Percentiles rank a stretch among this genome's conserved stretches.
phyloP scores from a whole-genome alignment of 2,888 invertebrate genomes.

The Limnephilus marmoratus region DNA sequence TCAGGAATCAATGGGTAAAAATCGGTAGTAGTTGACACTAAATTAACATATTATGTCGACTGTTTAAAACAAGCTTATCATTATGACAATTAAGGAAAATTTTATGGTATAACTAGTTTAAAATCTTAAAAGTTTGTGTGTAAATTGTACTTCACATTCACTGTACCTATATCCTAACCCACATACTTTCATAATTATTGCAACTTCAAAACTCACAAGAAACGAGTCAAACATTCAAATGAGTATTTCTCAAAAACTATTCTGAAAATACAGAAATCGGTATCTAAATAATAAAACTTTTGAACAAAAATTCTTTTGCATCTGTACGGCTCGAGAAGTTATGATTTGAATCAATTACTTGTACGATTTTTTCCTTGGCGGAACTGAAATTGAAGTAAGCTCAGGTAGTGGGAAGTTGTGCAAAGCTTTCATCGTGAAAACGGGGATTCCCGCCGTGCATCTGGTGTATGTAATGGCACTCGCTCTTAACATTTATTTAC shows the following conservation, averaged over 20 bases:
- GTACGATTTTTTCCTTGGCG: not conserved
- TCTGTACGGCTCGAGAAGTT: not conserved
- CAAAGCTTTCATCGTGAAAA: not conserved
- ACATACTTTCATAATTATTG: too few species aligned
- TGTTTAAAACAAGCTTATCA: too few species aligned
- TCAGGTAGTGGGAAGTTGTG: not conserved
- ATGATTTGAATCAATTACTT: not conserved
- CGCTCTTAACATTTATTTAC: slow-evolving; percentile 63
- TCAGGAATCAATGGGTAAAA: not conserved
- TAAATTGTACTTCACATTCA: too few species aligned
- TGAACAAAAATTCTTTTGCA: not conserved
- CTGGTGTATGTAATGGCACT: slow-evolving; percentile 61
- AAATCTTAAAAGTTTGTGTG: too few species aligned
- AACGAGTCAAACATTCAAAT: too few species aligned
- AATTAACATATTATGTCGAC: not conserved
- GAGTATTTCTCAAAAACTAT: too few species aligned
- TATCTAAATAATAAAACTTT: not conserved
- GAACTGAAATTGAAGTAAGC: slow-evolving; percentile 13
- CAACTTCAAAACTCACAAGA: too few species aligned
- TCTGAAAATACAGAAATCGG: too few species aligned
- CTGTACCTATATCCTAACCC: too few species aligned
- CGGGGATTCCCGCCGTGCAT: slow-evolving; percentile 43
- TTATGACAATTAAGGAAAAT: too few species aligned
- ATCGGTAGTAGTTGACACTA: not conserved
- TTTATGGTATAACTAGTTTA: too few species aligned